A percentile compares a stretch with the other conserved stretches of the same genome.
Evolutionary conservation across 2,113 vertebrate species (phyloP).

Genomic region (Fregetta grallaria): DNA sequence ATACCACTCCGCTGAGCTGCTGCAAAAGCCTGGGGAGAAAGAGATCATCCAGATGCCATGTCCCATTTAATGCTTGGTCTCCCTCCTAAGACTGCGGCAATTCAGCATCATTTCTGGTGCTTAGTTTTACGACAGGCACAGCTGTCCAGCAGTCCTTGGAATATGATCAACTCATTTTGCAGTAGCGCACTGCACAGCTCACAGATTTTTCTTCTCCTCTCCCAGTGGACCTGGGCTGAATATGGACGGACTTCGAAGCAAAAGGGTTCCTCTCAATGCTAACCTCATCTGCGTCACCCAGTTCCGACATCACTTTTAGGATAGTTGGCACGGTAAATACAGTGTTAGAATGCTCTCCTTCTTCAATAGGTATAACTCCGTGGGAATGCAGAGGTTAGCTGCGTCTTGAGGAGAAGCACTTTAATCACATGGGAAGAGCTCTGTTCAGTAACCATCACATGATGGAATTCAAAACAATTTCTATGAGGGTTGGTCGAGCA

Average conservation of each 20-base stretch:
- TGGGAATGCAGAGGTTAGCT: background rate
- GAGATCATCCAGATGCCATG: background rate
- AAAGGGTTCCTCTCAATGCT: background rate
- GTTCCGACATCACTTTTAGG: background rate
- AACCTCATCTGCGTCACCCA: background rate
- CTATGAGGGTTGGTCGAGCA: background rate
- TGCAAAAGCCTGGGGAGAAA: background rate
- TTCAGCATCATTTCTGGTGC: background rate
- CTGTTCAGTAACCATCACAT: background rate
- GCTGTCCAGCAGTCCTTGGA: background rate
- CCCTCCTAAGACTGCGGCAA: background rate
- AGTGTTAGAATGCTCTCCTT: background rate
- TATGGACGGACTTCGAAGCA: background rate
- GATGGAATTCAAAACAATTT: background rate
- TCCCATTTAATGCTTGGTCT: background rate
- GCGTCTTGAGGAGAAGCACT: background rate
- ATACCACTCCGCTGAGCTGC: background rate
- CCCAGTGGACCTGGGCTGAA: background rate
- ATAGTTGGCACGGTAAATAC: background rate
- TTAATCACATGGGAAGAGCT: background rate
- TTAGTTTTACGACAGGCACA: background rate
- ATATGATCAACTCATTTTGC: accelerated
- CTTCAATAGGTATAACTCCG: accelerated
- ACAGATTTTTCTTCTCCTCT: background rate
- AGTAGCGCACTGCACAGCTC: background rate